A percentile compares a stretch with the other conserved stretches of the same genome.
phyloP scores from a whole-genome alignment of 2,797 vertebrate species.

The Zalophus californianus region DNA sequence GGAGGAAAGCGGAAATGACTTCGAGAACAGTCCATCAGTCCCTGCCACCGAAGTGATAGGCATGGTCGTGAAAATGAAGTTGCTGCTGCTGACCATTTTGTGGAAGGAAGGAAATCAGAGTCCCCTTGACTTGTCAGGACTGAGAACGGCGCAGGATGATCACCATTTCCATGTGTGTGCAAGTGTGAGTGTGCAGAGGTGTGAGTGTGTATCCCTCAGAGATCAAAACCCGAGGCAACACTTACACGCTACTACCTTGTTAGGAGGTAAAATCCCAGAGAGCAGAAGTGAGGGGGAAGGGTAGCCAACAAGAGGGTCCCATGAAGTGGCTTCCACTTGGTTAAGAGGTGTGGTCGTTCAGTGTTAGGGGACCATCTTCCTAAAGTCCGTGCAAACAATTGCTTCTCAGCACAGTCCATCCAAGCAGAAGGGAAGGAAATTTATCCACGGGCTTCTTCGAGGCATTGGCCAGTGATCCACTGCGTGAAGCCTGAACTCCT shows the following conservation, averaged over 20 bases:
- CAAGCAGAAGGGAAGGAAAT: neutral
- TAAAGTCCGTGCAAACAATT: rapidly evolving
- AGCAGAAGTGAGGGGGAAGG: neutral
- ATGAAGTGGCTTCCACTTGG: rapidly evolving
- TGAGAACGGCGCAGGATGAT: neutral
- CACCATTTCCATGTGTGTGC: rapidly evolving
- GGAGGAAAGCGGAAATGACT: neutral
- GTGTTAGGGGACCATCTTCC: neutral
- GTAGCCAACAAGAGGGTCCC: rapidly evolving
- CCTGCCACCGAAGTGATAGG: neutral
- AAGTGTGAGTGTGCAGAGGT: neutral
- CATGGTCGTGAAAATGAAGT: rapidly evolving
- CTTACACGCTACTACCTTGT: rapidly evolving
- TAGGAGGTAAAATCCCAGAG: neutral
- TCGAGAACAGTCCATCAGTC: neutral
- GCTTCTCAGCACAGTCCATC: neutral
- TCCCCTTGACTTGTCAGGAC: neutral
- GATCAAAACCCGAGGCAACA: neutral
- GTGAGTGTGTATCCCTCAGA: neutral
- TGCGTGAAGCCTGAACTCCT: rapidly evolving
- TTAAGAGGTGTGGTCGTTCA: rapidly evolving
- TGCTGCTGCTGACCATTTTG: rapidly evolving
- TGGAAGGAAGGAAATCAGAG: neutral
- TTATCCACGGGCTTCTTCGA: rapidly evolving
- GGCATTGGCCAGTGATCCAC: rapidly evolving